These are phyloP conservation scores for Columba guinea DNA, from an alignment of 2,797 vertebrate species.

Conservation along the genomic window DNA sequence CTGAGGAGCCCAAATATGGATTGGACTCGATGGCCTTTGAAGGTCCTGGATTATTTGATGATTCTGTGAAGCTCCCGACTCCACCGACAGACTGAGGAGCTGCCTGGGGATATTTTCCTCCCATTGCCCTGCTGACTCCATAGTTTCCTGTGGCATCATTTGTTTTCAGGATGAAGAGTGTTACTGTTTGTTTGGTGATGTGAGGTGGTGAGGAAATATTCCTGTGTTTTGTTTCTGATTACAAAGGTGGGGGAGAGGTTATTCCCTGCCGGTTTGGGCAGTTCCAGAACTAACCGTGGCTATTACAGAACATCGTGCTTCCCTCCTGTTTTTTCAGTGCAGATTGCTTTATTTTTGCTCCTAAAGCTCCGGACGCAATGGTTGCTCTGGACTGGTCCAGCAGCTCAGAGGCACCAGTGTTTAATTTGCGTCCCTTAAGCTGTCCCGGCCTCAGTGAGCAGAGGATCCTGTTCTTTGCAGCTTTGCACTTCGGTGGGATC, in stretches of 20 bases:
- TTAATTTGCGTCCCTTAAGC: neutral
- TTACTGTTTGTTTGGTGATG: neutral
- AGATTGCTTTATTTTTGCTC: neutral
- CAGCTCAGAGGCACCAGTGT: neutral
- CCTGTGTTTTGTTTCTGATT: constrained; percentile 1
- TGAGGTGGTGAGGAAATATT: accelerated
- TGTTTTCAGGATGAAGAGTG: neutral
- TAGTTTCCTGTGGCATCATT: neutral
- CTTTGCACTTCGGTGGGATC: neutral
- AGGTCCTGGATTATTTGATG: too few relatives aligned
- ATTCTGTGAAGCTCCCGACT: neutral
- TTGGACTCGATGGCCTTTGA: too few relatives aligned
- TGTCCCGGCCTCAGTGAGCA: neutral
- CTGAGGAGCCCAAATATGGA: neutral
- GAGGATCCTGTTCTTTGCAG: neutral
- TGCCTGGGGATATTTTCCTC: neutral
- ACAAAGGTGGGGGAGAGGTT: neutral
- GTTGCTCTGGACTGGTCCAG: neutral
- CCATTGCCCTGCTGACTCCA: neutral
- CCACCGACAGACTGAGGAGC: neutral
- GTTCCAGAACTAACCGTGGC: neutral
- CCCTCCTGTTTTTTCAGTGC: neutral
- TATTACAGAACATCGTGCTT: neutral
- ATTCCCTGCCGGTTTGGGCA: neutral
- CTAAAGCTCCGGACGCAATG: neutral